Conservation (phyloP, 2,797 vertebrate species). For the Pseudocheirus occidentalis region DNA sequence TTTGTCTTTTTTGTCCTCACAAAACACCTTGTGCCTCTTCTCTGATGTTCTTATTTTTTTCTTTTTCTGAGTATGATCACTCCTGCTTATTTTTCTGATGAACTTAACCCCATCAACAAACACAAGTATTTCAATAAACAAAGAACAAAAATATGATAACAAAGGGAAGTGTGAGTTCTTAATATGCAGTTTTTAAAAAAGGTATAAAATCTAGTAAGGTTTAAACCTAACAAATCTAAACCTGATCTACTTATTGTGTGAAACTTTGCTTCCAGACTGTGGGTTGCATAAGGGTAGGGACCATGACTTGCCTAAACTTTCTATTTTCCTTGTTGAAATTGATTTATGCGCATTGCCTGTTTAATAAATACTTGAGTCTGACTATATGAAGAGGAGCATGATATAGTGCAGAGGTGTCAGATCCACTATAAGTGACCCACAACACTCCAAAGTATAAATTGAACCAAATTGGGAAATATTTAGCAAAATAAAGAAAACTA, state of each 20-base stretch:
- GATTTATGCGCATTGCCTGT: neutral
- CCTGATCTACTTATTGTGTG: neutral
- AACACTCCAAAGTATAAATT: neutral
- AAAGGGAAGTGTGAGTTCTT: neutral
- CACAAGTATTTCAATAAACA: neutral
- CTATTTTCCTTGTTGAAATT: neutral
- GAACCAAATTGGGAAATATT: neutral
- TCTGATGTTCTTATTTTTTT: neutral
- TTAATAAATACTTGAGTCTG: neutral
- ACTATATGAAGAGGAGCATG: neutral
- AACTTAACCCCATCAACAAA: neutral
- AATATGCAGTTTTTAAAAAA: neutral
- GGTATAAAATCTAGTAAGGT: no score
- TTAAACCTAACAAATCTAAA: neutral
- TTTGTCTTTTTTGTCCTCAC: neutral
- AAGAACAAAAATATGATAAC: neutral
- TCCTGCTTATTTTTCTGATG: neutral
- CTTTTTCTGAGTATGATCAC: neutral
- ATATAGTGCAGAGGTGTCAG: neutral
- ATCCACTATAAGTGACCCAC: neutral
- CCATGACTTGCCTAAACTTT: neutral
- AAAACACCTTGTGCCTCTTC: neutral
- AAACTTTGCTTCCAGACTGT: neutral
- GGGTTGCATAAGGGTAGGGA: neutral
- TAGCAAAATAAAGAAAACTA: neutral